Percentiles rank a stretch among this genome's conserved stretches.
Conservation (phyloP, 2,797 vertebrate genomes). For the Microcaecilia unicolor region DNA sequence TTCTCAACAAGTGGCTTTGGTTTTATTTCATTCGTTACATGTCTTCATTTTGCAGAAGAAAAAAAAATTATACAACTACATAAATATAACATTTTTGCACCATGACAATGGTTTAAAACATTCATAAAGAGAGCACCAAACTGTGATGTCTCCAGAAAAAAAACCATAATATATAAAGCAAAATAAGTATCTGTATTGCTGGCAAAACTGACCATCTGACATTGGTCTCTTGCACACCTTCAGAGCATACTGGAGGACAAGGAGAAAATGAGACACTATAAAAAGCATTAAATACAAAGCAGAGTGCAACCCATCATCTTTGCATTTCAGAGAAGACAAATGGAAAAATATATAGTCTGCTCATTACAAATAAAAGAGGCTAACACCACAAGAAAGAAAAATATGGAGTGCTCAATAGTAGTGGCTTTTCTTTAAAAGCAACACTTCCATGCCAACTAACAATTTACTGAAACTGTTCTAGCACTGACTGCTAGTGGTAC, state of each 20-base stretch:
- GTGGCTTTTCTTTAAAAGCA: slow-evolving; percentile 49
- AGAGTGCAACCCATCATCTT: slow-evolving; percentile 58
- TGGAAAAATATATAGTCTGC: slow-evolving; percentile 59
- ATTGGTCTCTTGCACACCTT: slow-evolving; percentile 62
- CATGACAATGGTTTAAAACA: slow-evolving; percentile 99
- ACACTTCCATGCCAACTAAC: too few relatives aligned
- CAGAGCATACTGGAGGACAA: slow-evolving; percentile 58
- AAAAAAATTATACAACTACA: slow-evolving; percentile 99
- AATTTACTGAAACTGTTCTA: too few relatives aligned
- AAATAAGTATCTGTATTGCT: slow-evolving; percentile 67
- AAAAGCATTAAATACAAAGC: slow-evolving; percentile 64
- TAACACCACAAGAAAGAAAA: slow-evolving; percentile 51
- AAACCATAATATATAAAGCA: slow-evolving; percentile 65
- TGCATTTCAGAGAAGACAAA: slow-evolving; percentile 53
- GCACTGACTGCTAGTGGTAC: too few relatives aligned
- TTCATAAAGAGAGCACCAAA: slow-evolving; percentile 95
- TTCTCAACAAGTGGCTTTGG: slow-evolving; percentile 97
- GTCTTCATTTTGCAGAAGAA: slow-evolving; percentile 81
- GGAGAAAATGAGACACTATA: slow-evolving; percentile 39
- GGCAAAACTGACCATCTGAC: slow-evolving; percentile 56
- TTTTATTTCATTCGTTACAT: slow-evolving; percentile 94
- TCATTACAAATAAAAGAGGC: slow-evolving; percentile 43
- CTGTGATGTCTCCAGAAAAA: slow-evolving; percentile 80
- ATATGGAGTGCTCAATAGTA: slow-evolving; percentile 76
- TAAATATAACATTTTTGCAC: slow-evolving; percentile 99